Conservation (phyloP, 2,113 vertebrate genomes). For the Boulengeromyrus knoepffleri region DNA sequence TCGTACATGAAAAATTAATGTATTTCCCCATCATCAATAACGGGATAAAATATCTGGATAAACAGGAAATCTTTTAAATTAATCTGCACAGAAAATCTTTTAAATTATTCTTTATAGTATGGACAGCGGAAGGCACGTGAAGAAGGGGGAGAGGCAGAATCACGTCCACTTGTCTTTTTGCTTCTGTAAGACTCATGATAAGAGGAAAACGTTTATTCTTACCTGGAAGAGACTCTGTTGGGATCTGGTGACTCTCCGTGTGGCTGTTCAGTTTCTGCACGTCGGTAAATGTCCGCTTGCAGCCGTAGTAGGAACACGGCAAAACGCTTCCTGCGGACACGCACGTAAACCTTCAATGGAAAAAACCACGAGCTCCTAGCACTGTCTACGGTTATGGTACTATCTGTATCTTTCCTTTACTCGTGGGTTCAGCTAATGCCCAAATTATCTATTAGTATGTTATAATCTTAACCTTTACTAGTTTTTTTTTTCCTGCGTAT, state of each 20-base stretch:
- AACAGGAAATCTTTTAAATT: neutral
- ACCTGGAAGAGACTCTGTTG: constrained; percentile 57
- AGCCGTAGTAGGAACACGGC: constrained; percentile 51
- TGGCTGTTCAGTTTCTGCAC: constrained; percentile 40
- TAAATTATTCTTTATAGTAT: neutral
- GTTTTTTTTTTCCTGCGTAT: neutral
- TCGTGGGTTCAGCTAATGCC: neutral
- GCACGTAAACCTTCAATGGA: neutral
- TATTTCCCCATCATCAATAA: neutral
- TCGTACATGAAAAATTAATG: neutral
- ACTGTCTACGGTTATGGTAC: too few species aligned
- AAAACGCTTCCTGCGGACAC: constrained; percentile 33
- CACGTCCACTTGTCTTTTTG: neutral
- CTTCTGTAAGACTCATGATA: neutral
- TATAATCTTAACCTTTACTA: neutral
- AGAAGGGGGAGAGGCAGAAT: neutral
- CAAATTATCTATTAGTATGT: neutral
- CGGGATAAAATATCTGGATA: neutral
- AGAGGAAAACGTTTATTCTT: neutral
- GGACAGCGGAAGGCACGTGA: neutral
- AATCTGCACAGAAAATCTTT: neutral
- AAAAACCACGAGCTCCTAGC: neutral
- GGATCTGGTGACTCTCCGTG: constrained; percentile 49
- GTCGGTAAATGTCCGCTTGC: constrained; percentile 51
- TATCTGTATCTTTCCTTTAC: neutral